phyloP scores from a whole-genome alignment of 2,888 invertebrate genomes.

The Drosophila kanekoi region DNA sequence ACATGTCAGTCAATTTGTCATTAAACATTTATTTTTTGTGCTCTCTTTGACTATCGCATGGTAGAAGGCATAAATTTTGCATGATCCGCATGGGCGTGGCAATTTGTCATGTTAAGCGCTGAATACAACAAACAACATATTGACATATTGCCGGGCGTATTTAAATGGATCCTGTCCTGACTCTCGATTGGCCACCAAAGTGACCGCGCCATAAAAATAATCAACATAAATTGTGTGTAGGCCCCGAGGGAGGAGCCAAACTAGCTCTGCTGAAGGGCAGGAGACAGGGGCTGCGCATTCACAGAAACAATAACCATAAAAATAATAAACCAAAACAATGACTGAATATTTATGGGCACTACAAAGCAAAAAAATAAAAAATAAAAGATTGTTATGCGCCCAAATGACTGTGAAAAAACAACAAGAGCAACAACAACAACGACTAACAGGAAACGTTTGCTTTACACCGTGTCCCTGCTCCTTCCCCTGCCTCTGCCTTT shows the following conservation, averaged over 20 bases:
- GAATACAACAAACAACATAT: slow-evolving; percentile 53
- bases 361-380: slow-evolving; percentile 29
- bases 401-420: slow-evolving; percentile 68
- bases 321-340: slow-evolving; percentile 80
- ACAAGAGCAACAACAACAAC: slow-evolving; percentile 15
- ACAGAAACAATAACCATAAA: slow-evolving; percentile 76
- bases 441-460: slow-evolving; percentile 37
- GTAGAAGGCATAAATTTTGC: slow-evolving; percentile 60
- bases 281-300: slow-evolving; percentile 29
- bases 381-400: slow-evolving; percentile 59
- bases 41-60: not conserved
- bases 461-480: slow-evolving; percentile 11
- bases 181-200: slow-evolving; percentile 70
- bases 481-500: no score
- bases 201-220: slow-evolving; percentile 79
- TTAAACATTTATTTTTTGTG: slow-evolving; percentile 14
- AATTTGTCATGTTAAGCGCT: slow-evolving; percentile 75
- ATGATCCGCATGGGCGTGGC: slow-evolving; percentile 59
- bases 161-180: slow-evolving; percentile 69
- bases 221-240: slow-evolving; percentile 75
- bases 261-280: not conserved
- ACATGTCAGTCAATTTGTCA: slow-evolving; percentile 3
- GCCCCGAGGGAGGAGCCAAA: slow-evolving; percentile 10
- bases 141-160: slow-evolving; percentile 70
- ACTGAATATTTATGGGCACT: slow-evolving; percentile 73